Base-by-base conservation (phyloP, 1,140 invertebrate genomes). In the Ylistrum balloti region DNA sequence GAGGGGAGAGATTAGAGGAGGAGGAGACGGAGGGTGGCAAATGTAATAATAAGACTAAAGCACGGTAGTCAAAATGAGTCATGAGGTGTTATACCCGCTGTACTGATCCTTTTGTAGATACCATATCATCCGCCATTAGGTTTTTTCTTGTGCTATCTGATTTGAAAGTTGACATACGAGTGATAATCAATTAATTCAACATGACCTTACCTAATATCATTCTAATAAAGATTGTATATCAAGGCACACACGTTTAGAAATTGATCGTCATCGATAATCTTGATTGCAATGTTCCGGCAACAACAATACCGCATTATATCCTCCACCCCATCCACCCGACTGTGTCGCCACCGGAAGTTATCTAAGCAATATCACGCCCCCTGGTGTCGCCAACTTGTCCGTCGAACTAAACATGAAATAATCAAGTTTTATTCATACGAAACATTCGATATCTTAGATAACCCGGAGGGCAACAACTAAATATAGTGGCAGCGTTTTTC, bases 361-460 rank as follows among this genome's bases (percentile, higher is more conserved):
- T 74, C 56, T 28, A n/a, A 17, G 22, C 56, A 11, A 74, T 74
- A 74, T 74, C 56, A 74, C 56, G 56, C 56, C 56, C 56, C 17
- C 56, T 74, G 56, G 56, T 74, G 56, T 74, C 56, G 56, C 56
- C 56, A 74, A 74, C 22, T 28, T 1, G 56, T n/a, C 20, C 56
- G 56, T 74, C 56, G 56, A 5, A 28, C n/a, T n/a, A 74, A 74
- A n/a, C 56, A 1, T 74, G 56, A 74, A 74, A 74, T 74, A 74
- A 74, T 74, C 56, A 74, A 11, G n/a, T 74, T 74, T 74, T 74
- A 74, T 74, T 74, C 56, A 74, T n/a, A 28, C 56, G 1, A 74
- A 74, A 74, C 56, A 74, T 74, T 74, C 56, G 56, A 74, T 74
- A 74, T 74, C 56, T 74, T 74, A 74, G 56, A 74, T 74, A 74